Conservation (phyloP, 1,140 invertebrate genomes). For the Caenorhabditis tropicalis region DNA sequence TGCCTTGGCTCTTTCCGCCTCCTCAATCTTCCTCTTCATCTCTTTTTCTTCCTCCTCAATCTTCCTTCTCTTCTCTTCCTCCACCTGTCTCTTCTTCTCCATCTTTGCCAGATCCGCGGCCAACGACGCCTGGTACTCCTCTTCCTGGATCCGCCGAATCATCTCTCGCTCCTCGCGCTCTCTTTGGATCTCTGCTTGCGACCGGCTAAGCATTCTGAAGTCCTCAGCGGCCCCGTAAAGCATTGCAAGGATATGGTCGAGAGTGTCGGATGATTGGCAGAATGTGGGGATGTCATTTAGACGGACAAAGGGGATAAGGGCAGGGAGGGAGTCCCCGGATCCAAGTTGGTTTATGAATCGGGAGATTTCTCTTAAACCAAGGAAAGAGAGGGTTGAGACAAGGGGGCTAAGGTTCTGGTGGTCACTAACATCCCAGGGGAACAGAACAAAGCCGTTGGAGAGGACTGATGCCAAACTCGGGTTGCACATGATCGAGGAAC, state of each 20-base stretch:
- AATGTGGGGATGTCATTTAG: too few relatives aligned
- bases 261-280: not conserved
- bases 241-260: not conserved
- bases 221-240: not conserved
- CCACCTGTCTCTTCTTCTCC: conserved; percentile 4
- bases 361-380: not conserved
- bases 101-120: not conserved
- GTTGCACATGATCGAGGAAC: too few relatives aligned
- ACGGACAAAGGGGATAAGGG: too few relatives aligned
- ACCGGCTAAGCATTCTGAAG: not conserved
- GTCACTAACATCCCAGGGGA: not conserved
- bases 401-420: not conserved
- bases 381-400: not conserved
- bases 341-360: too few relatives aligned
- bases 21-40: not conserved
- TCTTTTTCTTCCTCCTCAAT: not conserved
- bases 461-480: too few relatives aligned
- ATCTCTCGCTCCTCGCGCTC: conserved; percentile 11
- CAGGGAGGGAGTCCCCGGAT: too few relatives aligned
- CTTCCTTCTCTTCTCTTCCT: not conserved
- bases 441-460: not conserved
- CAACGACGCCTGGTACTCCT: not conserved
- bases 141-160: not conserved
- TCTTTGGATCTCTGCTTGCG: not conserved
- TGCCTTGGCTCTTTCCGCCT: not conserved